Evolutionary conservation across 92 coral and sea anemone species (phyloP), one percentile per base, ranked within the genome.

Genomic region (Anthopleura xanthogrammica): DNA sequence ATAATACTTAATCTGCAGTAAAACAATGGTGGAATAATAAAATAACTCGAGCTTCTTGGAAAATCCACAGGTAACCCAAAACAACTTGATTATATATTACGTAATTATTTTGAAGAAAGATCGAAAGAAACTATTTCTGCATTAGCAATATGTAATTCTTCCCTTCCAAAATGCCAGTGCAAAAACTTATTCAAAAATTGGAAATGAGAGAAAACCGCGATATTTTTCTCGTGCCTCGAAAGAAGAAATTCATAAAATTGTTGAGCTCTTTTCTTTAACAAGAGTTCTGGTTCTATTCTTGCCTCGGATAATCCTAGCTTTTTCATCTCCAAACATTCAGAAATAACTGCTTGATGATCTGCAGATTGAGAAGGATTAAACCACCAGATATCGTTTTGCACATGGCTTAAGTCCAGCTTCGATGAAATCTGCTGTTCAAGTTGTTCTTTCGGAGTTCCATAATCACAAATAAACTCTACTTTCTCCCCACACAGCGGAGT

Each of bases 151-250:
- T 13, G 23, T 12, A 20, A 9, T 12, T 62, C 60, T 46, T 60
- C 36, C 5, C 88, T 71, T 20, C 87, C 90, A 68, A 60, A 88
- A 71, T 88, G 87, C 78, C 83, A 79, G 36, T 79, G 57, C 17
- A 91, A 74, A 71, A 85, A 91, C 50, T 76, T 86, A 60, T 77
- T 88, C 50, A 91, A 83, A 79, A 91, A 91, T 78, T 62, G 16
- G 9, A 84, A 77, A 56, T 91, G 94, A 24, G 94, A 91, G 57
- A 88, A 88, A 40, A 91, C 92, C 12, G 79, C 84, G 7, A 91
- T 88, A 17, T 64, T 91, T 41, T 79, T 62, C 77, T 91, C 92
- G 9, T 6, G 77, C 40, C 89, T 81, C 50, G 80, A 24, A 46
- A 73, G 72, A 11, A 91, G 88, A 60, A 85, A 85, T 42, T 80